Evolutionary conservation across 1,140 invertebrate genomes (phyloP).

Genomic region (Hyles vespertilio): DNA sequence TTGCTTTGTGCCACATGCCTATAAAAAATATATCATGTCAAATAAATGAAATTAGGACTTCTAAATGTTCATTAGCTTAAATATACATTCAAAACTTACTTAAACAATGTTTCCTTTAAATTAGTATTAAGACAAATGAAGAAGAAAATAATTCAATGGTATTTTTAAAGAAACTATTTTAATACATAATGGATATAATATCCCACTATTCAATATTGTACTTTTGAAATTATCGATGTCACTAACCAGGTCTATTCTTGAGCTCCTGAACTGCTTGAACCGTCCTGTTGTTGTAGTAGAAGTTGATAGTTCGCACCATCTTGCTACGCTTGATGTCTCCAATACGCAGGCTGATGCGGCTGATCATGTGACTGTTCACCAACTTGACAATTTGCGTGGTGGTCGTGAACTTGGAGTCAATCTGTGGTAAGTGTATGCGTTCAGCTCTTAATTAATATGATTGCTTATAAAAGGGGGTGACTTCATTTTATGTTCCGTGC

Average conservation of each 20-base stretch:
- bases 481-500: too few relatives aligned
- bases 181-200: too few relatives aligned
- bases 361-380: constrained; percentile 95
- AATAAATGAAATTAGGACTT: too few relatives aligned
- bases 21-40: constrained; percentile 17
- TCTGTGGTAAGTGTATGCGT: constrained; percentile 51
- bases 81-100: too few relatives aligned
- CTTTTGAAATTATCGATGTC: constrained; percentile 6
- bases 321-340: constrained; percentile 97
- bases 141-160: too few relatives aligned
- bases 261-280: constrained; percentile 98
- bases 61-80: too few relatives aligned
- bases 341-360: constrained; percentile 94
- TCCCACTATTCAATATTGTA: neutral
- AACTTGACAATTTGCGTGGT: constrained; percentile 98
- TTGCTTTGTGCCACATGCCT: constrained; percentile 97
- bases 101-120: too few relatives aligned
- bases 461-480: too few relatives aligned
- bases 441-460: too few relatives aligned
- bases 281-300: constrained; percentile 97
- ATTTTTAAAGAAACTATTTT: too few relatives aligned
- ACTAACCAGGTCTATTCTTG: constrained; percentile 90
- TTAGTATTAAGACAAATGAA: too few relatives aligned
- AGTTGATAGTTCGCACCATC: constrained; percentile 97
- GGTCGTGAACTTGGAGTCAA: constrained; percentile 98